Conservation (phyloP, 2,888 invertebrate genomes). For the Periphyllus acericola region DNA sequence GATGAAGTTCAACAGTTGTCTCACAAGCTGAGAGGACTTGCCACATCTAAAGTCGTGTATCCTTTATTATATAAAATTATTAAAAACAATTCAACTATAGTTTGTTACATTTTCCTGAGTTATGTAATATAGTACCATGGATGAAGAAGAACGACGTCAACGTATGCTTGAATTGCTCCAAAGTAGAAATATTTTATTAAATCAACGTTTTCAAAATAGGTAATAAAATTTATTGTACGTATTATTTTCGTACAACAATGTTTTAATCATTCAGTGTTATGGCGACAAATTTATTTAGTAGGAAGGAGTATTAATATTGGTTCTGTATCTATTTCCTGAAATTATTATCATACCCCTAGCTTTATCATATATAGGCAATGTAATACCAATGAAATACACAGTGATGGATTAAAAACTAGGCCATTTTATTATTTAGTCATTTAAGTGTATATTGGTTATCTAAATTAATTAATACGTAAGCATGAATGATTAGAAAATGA, state of each 20-base stretch:
- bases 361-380: too few relatives aligned
- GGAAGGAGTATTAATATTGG: too few relatives aligned
- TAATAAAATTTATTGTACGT: not conserved
- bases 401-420: too few relatives aligned
- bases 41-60: constrained; percentile 67
- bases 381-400: too few relatives aligned
- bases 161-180: constrained; percentile 73
- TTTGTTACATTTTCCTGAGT: constrained; percentile 49
- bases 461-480: too few relatives aligned
- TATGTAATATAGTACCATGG: constrained; percentile 70
- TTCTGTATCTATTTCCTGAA: too few relatives aligned
- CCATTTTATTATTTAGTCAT: too few relatives aligned
- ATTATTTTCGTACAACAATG: not conserved
- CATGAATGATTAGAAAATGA: too few relatives aligned
- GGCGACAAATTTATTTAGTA: too few relatives aligned
- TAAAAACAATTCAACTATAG: not conserved
- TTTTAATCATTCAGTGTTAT: too few relatives aligned
- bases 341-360: too few relatives aligned
- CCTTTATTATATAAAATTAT: constrained; percentile 65
- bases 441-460: too few relatives aligned
- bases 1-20: constrained; percentile 73
- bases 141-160: constrained; percentile 74
- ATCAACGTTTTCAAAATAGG: constrained; percentile 68
- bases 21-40: constrained; percentile 70
- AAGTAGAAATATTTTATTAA: constrained; percentile 72